Evolutionary conservation across 1,140 invertebrate genomes (phyloP).

Genomic region (Cydia strobilella): DNA sequence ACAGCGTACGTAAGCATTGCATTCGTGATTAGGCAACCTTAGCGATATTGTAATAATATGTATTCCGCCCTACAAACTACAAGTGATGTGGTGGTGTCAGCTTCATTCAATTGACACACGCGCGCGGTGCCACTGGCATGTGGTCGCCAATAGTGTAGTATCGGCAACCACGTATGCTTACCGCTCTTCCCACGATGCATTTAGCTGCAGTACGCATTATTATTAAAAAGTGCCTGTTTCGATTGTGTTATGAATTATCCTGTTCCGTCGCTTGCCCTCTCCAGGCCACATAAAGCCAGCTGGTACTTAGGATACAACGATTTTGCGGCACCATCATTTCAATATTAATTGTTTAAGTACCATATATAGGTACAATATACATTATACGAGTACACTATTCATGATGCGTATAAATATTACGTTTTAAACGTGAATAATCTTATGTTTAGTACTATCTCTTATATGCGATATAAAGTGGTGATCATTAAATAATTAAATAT

Average conservation of each 20-base stretch:
- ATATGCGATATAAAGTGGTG: neutral
- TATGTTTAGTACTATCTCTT: no score
- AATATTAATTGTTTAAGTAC: conserved; percentile 5
- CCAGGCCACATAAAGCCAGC: neutral
- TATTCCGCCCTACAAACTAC: conserved; percentile 1
- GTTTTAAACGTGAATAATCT: no score
- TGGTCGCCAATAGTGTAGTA: conserved; percentile 9
- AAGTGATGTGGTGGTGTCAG: neutral
- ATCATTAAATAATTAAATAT: neutral
- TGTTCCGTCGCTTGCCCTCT: neutral
- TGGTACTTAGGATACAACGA: neutral
- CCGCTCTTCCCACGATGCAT: conserved; percentile 14
- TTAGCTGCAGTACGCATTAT: neutral
- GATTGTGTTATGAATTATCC: conserved; percentile 15
- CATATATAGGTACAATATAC: neutral
- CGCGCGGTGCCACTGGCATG: neutral
- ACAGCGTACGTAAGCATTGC: conserved; percentile 6
- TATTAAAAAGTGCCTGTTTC: neutral
- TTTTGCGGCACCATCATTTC: neutral
- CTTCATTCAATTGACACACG: conserved; percentile 1
- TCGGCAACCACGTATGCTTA: neutral
- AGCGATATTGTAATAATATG: conserved; percentile 3
- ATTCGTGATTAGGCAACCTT: neutral
- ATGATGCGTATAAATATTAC: neutral
- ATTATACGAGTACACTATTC: neutral